phyloP scores from a whole-genome alignment of 2,888 invertebrate genomes.

The Mythimna loreyi region DNA sequence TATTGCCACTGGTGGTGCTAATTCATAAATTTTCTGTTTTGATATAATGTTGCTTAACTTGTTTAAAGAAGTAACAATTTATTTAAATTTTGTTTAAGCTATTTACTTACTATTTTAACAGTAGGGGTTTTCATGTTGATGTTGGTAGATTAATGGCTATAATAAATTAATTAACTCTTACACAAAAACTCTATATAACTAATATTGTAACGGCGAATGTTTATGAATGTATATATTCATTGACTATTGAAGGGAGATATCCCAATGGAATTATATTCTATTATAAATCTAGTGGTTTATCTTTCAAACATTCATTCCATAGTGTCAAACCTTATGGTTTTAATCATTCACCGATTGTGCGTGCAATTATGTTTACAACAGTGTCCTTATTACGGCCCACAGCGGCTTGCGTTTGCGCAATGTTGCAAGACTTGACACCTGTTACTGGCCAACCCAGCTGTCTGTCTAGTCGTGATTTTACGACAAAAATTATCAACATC shows the following conservation, averaged over 20 bases:
- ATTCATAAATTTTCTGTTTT: background rate
- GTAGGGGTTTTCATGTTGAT: no score
- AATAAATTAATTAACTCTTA: no score
- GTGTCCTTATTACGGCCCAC: slow-evolving; percentile 64
- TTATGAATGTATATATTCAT: no score
- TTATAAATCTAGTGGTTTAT: no score
- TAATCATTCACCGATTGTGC: slow-evolving; percentile 59
- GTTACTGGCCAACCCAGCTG: slow-evolving; percentile 74
- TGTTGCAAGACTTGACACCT: slow-evolving; percentile 72
- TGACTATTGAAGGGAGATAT: no score
- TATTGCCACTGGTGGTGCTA: background rate
- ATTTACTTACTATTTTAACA: no score
- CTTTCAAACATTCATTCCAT: slow-evolving; percentile 4
- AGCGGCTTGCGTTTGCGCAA: slow-evolving; percentile 56
- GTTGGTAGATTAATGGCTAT: no score
- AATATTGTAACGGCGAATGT: no score
- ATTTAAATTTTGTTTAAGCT: no score
- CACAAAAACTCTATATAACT: no score
- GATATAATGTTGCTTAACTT: background rate
- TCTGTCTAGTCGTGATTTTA: slow-evolving; percentile 67
- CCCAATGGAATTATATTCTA: no score
- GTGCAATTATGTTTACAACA: slow-evolving; percentile 57
- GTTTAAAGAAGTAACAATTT: no score
- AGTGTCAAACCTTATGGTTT: slow-evolving; percentile 6
- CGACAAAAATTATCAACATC: slow-evolving; percentile 59